Conservation (phyloP, 2,113 vertebrate species). For the Crypturellus undulatus region DNA sequence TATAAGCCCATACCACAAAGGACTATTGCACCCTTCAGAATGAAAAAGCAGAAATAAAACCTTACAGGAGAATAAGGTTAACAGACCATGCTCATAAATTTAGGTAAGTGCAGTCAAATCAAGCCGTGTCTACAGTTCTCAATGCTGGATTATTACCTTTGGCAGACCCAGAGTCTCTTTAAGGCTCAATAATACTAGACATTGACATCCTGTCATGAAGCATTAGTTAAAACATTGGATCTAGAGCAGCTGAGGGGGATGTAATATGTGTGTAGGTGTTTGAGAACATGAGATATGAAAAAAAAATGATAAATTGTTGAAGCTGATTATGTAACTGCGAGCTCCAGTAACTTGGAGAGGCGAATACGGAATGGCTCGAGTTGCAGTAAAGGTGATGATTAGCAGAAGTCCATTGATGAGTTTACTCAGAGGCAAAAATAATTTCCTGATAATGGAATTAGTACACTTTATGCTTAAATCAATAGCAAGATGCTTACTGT, state of each 20-base stretch:
- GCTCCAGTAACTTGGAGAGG: background rate
- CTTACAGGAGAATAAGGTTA: background rate
- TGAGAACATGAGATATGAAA: constrained; percentile 16
- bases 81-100: background rate
- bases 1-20: background rate
- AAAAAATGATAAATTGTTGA: constrained; percentile 2
- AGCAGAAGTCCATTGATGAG: background rate
- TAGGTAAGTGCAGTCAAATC: background rate
- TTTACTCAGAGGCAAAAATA: background rate
- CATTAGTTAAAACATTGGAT: constrained; percentile 50
- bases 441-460: background rate
- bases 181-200: constrained; percentile 29
- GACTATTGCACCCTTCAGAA: background rate
- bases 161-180: background rate
- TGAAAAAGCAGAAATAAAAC: background rate
- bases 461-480: background rate
- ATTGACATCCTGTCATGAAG: constrained; percentile 50
- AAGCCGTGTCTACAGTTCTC: background rate
- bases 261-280: constrained; percentile 65
- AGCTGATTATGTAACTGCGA: constrained; percentile 18
- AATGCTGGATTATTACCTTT: background rate
- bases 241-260: constrained; percentile 36
- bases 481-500: background rate
- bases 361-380: background rate
- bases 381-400: background rate